Evolutionary conservation across 2,113 vertebrate genomes (phyloP).

Genomic region (Tyto alba): DNA sequence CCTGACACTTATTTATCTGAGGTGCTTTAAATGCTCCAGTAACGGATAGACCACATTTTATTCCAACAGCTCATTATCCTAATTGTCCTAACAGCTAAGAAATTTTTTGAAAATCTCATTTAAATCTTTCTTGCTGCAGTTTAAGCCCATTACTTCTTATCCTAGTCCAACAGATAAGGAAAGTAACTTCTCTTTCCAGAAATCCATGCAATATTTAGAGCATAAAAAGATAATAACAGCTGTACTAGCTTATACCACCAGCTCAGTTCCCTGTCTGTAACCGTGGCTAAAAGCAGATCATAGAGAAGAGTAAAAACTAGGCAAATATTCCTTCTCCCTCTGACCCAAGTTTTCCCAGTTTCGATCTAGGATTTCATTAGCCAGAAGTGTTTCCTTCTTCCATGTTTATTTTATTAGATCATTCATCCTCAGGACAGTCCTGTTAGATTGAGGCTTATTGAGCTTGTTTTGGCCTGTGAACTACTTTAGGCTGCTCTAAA

Average conservation of each 20-base stretch:
- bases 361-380: not conserved
- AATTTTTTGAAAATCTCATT: not conserved
- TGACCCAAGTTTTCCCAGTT: not conserved
- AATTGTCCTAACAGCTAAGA: not conserved
- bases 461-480: not conserved
- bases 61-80: not conserved
- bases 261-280: not conserved
- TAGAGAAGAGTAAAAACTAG: not conserved
- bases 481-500: not conserved
- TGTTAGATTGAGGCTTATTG: not conserved
- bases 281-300: not conserved
- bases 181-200: not conserved
- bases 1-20: conserved; percentile 21
- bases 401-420: not conserved
- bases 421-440: not conserved
- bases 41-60: not conserved
- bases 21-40: not conserved
- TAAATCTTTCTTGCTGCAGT: not conserved
- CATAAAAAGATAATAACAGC: not conserved
- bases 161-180: not conserved
- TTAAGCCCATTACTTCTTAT: not conserved
- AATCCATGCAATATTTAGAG: not conserved
- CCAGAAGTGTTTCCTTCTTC: not conserved
- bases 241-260: not conserved
- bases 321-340: not conserved